Conservation (phyloP, 2,113 vertebrate species). For the Murina feae region DNA sequence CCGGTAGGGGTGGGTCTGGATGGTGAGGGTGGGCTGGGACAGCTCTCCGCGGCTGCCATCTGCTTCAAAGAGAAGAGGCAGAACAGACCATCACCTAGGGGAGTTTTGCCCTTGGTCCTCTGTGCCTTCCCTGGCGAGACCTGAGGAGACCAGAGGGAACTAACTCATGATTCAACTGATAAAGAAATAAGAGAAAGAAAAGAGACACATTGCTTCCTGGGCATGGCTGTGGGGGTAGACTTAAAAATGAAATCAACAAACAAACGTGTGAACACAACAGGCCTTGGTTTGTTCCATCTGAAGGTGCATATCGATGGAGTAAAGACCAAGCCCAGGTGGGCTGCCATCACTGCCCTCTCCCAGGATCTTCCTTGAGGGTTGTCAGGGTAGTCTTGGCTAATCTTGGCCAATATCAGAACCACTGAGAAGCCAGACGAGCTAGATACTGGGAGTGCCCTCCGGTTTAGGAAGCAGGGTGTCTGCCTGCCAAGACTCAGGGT, state of each 20-base stretch:
- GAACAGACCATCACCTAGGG: constrained; percentile 53
- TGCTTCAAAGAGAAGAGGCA: constrained; percentile 77
- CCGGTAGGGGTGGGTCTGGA: constrained; percentile 95
- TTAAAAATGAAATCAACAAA: background rate
- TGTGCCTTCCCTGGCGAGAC: background rate
- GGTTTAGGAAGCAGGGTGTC: background rate
- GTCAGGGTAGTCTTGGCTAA: background rate
- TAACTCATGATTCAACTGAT: background rate
- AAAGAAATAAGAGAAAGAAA: background rate
- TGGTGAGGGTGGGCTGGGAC: constrained; percentile 91
- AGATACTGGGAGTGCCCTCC: background rate
- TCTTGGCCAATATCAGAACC: background rate
- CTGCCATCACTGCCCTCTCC: background rate
- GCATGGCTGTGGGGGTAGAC: background rate
- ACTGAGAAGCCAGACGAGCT: background rate
- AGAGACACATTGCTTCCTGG: background rate
- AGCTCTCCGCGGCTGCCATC: constrained; percentile 93
- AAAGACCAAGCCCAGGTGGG: background rate
- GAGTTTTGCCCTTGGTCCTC: background rate
- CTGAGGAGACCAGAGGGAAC: background rate
- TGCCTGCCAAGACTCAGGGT: background rate
- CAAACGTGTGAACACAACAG: background rate
- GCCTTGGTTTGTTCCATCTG: background rate
- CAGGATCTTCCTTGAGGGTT: background rate
- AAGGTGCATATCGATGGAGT: background rate